Evolutionary conservation across 2,888 invertebrate genomes (phyloP), one percentile per base, ranked within the genome.

Genomic region (Lymantria monacha): DNA sequence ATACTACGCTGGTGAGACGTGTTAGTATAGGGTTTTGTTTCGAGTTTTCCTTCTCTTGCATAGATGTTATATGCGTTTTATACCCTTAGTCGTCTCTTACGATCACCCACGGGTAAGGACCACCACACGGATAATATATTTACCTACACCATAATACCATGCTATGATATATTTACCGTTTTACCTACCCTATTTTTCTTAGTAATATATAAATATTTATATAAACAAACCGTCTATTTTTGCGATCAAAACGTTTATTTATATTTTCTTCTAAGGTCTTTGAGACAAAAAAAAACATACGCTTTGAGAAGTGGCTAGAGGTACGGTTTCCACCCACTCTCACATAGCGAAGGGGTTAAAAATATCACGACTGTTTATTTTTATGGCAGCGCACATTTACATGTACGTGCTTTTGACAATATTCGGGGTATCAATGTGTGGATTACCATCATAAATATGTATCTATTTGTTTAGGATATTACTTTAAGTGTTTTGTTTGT

Each of bases 321-420:
- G 12, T 38, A 46, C 38, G 44, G 36, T 12, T 44, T 46, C 41
- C 49, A 10, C 50, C 54, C 46, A 57, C 54, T 48, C 37, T 13
- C 12, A 44, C 36, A 46, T n/a, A 31, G 22, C 40, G 9, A 51
- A 44, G 42, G 42, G 48, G 46, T 50, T 48, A 51, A 52, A 58
- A 48, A 47, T 49, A 43, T 40, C 41, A 49, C 42, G 14, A 52
- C 52, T 55, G 45, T 63, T 55, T 59, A 57, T 55, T 59, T 46
- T 57, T 38, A 53, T 38, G 45, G 43, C n/a, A 48, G 49, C 44
- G 10, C 33, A 33, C 10, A 43, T 30, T 44, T 50, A 49, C 9
- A 44, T 44, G 51, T 49, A 49, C 57, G 52, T 57, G 46, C 48
- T 48, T 49, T 46, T 45, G 10, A 49, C 43, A 36, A 43, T 46